phyloP scores from a whole-genome alignment of 2,797 vertebrate species.

The Syncerus caffer region DNA sequence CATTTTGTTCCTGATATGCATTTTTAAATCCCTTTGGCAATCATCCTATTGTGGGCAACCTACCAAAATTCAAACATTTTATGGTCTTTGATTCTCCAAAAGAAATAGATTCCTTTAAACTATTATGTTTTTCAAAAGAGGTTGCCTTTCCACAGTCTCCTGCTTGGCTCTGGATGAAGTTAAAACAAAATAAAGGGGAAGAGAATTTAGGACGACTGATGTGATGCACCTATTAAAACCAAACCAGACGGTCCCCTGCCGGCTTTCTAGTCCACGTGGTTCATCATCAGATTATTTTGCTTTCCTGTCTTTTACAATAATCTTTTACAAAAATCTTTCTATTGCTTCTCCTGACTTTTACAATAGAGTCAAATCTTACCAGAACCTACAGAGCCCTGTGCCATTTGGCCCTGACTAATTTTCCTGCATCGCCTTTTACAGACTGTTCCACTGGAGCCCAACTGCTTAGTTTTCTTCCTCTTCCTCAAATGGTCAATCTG shows the following conservation, averaged over 20 bases:
- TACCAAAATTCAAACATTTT: constrained; percentile 58
- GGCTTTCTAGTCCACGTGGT: background rate
- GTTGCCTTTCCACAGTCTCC: background rate
- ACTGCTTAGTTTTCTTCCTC: background rate
- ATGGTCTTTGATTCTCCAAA: constrained; percentile 33
- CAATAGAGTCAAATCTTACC: background rate
- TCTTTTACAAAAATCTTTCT: background rate
- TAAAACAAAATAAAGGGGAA: constrained; percentile 33
- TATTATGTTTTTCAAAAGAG: constrained; percentile 13
- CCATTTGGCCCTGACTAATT: background rate
- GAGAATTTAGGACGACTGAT: background rate
- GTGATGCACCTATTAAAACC: background rate
- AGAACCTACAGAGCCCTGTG: background rate
- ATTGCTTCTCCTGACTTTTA: background rate
- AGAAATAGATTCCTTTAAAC: constrained; percentile 58
- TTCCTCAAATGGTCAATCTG: background rate
- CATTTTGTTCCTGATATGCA: constrained; percentile 52
- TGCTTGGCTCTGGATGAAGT: background rate
- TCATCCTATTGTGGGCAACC: constrained; percentile 10
- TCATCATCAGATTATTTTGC: background rate
- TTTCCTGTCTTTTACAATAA: background rate
- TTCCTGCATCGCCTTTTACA: background rate
- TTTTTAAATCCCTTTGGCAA: constrained; percentile 49
- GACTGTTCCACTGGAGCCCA: background rate
- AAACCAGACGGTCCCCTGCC: background rate